Evolutionary conservation across 2,113 vertebrate genomes (phyloP).

Genomic region (Seriola rivoliana): DNA sequence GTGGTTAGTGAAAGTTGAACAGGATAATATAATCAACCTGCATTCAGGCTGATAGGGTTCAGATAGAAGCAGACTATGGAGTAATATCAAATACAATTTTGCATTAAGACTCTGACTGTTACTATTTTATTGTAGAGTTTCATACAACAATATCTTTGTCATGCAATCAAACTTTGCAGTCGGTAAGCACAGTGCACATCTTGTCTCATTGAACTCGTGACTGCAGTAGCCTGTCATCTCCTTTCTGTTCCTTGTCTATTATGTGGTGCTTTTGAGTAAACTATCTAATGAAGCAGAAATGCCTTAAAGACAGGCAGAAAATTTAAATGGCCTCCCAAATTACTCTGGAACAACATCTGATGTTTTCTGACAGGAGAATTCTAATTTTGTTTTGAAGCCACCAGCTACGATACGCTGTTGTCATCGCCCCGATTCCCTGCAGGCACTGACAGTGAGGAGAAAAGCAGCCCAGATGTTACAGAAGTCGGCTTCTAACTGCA

Average conservation of each 20-base stretch:
- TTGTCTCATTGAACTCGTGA: background rate
- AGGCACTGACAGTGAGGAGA: background rate
- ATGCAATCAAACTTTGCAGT: background rate
- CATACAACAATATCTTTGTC: background rate
- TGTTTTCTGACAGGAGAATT: constrained; percentile 53
- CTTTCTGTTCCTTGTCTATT: background rate
- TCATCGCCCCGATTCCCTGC: background rate
- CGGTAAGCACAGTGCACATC: background rate
- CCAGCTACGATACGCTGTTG: constrained; percentile 16
- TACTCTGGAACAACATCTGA: constrained; percentile 19
- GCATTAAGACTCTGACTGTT: background rate
- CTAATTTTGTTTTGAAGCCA: constrained; percentile 44
- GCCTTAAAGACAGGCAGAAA: constrained; percentile 39
- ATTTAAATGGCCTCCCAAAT: constrained; percentile 28
- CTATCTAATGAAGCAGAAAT: constrained; percentile 53
- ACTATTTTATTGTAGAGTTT: background rate
- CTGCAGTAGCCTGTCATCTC: constrained; percentile 4
- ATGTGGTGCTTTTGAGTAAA: background rate
- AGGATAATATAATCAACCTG: constrained; percentile 8
- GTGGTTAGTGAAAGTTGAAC: background rate
- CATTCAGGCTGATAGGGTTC: constrained; percentile 2
- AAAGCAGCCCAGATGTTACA: constrained; percentile 17
- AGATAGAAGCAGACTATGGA: background rate
- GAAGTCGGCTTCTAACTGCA: background rate
- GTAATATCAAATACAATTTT: constrained; percentile 20